Conservation (phyloP, 2,888 invertebrate genomes). For the Rhyacophila evoluta region DNA sequence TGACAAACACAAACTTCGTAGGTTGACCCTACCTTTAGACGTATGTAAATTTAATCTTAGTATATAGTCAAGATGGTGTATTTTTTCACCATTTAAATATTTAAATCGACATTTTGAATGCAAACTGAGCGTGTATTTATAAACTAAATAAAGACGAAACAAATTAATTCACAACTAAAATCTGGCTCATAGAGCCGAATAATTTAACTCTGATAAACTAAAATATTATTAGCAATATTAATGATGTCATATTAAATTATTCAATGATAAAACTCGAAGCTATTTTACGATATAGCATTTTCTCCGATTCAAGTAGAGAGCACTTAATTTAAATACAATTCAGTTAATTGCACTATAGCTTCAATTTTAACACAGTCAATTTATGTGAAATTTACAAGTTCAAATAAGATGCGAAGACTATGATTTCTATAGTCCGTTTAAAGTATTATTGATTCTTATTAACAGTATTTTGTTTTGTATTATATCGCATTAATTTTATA, state of each 20-base stretch:
- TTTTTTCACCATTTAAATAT: neutral
- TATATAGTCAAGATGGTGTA: neutral
- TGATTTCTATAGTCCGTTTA: no score
- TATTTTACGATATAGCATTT: neutral
- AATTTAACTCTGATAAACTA: neutral
- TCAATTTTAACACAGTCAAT: no score
- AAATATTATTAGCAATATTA: neutral
- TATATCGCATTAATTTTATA: neutral
- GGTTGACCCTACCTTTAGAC: no score
- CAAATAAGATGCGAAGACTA: no score
- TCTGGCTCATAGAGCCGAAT: neutral
- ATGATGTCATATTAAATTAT: neutral
- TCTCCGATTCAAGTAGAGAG: neutral
- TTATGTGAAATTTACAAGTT: no score
- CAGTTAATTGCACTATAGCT: neutral
- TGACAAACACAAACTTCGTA: no score
- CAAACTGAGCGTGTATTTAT: neutral
- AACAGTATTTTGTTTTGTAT: conserved; percentile 5
- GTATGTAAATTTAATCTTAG: neutral
- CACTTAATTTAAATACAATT: neutral
- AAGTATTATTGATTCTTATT: conserved; percentile 2
- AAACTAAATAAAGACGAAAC: neutral
- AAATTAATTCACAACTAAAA: neutral
- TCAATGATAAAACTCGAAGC: neutral
- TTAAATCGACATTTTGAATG: no score